These are phyloP conservation scores for Cephalotes varians DNA, from an alignment of 2,888 invertebrate genomes.

Conservation along the genomic window DNA sequence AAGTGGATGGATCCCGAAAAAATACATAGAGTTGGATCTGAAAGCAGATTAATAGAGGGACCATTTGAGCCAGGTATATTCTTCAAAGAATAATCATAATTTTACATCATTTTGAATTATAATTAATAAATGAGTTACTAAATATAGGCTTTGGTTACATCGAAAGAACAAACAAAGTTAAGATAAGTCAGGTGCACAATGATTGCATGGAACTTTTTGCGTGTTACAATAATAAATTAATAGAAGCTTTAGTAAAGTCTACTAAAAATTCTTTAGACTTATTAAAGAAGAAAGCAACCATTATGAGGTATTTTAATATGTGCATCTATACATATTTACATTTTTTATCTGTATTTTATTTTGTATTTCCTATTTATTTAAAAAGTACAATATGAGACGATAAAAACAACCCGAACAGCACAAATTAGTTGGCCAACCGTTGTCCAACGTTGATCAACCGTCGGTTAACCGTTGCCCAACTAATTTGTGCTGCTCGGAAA, in stretches of 20 bases:
- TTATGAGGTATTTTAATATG: constrained; percentile 74
- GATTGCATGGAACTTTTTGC: constrained; percentile 94
- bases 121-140: constrained; percentile 3
- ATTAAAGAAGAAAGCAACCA: constrained; percentile 88
- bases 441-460: too few relatives aligned
- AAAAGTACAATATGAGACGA: too few relatives aligned
- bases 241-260: constrained; percentile 91
- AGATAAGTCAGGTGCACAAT: constrained; percentile 88
- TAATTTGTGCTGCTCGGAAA: too few relatives aligned
- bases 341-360: not conserved
- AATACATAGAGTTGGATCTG: constrained; percentile 88
- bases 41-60: constrained; percentile 86
- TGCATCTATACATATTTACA: not conserved
- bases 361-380: constrained; percentile 13
- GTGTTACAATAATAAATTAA: constrained; percentile 92
- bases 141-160: constrained; percentile 89
- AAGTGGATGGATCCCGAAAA: constrained; percentile 89
- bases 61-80: constrained; percentile 88
- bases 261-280: constrained; percentile 91
- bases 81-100: not conserved
- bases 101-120: not conserved
- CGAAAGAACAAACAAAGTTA: constrained; percentile 88
- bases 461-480: too few relatives aligned
- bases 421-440: too few relatives aligned
- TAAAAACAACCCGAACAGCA: too few relatives aligned